These are phyloP conservation scores for Noctua janthina DNA, from an alignment of 2,888 invertebrate species.

Conservation along the genomic window DNA sequence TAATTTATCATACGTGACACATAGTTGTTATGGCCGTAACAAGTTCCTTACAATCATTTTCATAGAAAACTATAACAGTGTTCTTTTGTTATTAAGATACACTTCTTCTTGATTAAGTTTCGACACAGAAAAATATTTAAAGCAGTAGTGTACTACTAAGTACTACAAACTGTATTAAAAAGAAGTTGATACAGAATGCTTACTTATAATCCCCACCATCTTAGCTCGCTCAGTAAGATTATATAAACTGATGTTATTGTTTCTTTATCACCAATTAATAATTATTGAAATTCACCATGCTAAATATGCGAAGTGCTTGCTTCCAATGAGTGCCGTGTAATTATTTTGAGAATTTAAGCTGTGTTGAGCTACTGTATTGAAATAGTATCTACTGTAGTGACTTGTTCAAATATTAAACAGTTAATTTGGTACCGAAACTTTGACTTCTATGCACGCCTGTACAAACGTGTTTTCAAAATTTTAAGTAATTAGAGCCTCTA, in stretches of 20 bases:
- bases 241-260: too few species aligned
- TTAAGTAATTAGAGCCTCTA: neutral
- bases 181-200: too few species aligned
- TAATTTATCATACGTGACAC: neutral
- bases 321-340: too few species aligned
- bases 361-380: neutral
- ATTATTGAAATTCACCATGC: too few species aligned
- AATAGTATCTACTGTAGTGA: neutral
- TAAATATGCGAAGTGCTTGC: too few species aligned
- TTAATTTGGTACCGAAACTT: conserved; percentile 25
- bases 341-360: neutral
- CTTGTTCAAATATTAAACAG: conserved; percentile 12
- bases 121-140: neutral
- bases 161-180: too few species aligned
- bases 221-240: too few species aligned
- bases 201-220: too few species aligned
- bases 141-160: neutral
- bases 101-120: conserved; percentile 1
- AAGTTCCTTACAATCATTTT: neutral
- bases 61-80: neutral
- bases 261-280: too few species aligned
- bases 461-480: neutral
- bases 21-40: neutral
- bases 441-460: neutral
- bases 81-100: neutral